A percentile compares a stretch with the other conserved stretches of the same genome.
These are phyloP conservation scores for Corythaeola cristata DNA, from an alignment of 2,113 vertebrate species.

Conservation along the genomic window DNA sequence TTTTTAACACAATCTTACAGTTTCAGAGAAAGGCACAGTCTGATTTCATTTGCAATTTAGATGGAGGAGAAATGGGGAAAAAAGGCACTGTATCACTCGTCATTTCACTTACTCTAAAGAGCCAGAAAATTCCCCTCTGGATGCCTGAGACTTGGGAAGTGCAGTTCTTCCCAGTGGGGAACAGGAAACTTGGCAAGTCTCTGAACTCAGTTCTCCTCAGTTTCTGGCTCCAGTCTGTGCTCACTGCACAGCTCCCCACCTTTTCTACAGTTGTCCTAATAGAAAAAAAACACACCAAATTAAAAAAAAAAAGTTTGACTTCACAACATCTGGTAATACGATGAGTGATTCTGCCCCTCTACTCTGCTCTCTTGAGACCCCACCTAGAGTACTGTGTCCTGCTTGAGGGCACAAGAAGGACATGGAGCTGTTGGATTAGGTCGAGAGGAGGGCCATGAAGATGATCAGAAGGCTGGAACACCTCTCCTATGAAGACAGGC, in stretches of 20 bases:
- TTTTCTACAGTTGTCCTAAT: not conserved
- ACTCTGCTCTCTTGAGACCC: too few species aligned
- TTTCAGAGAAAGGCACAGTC: not conserved
- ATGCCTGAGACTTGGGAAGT: not conserved
- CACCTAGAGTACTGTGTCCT: too few species aligned
- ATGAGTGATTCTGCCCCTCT: too few species aligned
- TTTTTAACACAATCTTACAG: not conserved
- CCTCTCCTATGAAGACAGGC: too few species aligned
- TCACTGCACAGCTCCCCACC: not conserved
- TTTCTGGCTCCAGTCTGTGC: not conserved
- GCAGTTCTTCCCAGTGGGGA: not conserved
- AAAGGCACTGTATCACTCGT: not conserved
- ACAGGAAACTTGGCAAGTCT: not conserved
- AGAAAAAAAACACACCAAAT: not conserved
- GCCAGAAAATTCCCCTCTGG: not conserved
- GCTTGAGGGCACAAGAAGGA: too few species aligned
- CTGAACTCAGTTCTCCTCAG: not conserved
- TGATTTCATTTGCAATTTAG: not conserved
- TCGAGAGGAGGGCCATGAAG: too few species aligned
- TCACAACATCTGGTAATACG: not conserved
- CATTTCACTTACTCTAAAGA: conserved; percentile 1
- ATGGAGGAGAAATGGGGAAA: not conserved
- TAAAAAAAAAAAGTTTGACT: not conserved
- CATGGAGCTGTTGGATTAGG: too few species aligned
- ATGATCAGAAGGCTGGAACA: too few species aligned